Conservation (phyloP, 1,140 invertebrate genomes). For the Muscidifurax raptorellus region DNA sequence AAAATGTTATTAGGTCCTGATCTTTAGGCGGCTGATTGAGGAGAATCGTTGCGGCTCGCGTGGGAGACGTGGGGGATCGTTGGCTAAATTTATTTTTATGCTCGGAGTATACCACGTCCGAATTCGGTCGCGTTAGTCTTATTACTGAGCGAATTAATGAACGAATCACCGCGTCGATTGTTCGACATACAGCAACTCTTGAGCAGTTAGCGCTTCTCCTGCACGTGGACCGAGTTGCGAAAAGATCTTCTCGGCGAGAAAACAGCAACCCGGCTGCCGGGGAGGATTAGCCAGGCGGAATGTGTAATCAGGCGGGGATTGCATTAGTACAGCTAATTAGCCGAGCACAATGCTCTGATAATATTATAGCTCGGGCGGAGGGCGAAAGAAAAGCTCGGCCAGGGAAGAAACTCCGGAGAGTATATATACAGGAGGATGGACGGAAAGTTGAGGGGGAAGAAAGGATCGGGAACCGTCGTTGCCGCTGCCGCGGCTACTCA, state of each 20-base stretch:
- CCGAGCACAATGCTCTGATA: conserved; percentile 70
- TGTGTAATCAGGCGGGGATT: conserved; percentile 71
- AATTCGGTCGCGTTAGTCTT: background rate
- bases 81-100: background rate
- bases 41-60: conserved; percentile 4
- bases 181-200: no score
- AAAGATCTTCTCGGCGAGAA: conserved; percentile 50
- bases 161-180: no score
- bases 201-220: conserved; percentile 23
- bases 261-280: background rate
- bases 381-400: conserved; percentile 43
- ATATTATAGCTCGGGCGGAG: conserved; percentile 62
- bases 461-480: background rate
- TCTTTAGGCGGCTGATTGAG: background rate
- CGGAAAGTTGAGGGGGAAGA: background rate
- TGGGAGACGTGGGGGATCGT: no score
- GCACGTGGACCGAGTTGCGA: conserved; percentile 60
- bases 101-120: no score
- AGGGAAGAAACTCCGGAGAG: conserved; percentile 44
- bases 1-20: conserved; percentile 48
- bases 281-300: conserved; percentile 61
- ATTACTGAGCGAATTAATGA: no score
- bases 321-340: conserved; percentile 70
- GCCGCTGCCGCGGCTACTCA: conserved; percentile 62
- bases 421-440: background rate